Evolutionary conservation across 1,140 invertebrate species (phyloP).

Genomic region (Drosophila biarmipes): DNA sequence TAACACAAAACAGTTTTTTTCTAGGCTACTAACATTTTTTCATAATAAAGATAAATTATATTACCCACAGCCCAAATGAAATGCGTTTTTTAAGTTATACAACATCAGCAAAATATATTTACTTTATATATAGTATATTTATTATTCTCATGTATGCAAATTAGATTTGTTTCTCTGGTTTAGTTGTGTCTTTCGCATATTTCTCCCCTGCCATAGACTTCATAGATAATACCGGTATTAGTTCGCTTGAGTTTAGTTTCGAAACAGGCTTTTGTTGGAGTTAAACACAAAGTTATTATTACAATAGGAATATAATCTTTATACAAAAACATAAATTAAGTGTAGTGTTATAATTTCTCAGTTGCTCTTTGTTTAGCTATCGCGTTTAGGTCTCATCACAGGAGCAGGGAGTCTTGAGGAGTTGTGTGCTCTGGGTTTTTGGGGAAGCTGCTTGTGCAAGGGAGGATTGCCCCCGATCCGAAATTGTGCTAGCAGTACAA

Average conservation of each 20-base stretch:
- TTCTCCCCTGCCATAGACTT: conserved; percentile 45
- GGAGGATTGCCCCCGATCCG: conserved; percentile 11
- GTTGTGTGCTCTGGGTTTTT: neutral
- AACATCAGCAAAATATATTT: conserved; percentile 48
- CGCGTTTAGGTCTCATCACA: conserved; percentile 39
- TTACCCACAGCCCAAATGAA: neutral
- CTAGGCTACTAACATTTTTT: no score
- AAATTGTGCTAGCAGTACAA: conserved; percentile 55
- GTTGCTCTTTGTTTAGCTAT: conserved; percentile 24
- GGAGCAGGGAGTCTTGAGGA: conserved; percentile 34
- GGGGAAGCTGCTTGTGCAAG: conserved; percentile 12
- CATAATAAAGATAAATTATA: no score
- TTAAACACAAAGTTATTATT: conserved; percentile 44
- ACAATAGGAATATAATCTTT: conserved; percentile 36
- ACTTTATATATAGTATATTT: conserved; percentile 43
- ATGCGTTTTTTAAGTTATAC: conserved; percentile 7
- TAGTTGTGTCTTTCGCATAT: conserved; percentile 67
- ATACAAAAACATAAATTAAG: conserved; percentile 64
- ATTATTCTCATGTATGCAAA: conserved; percentile 60
- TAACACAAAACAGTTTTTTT: no score
- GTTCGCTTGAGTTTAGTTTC: conserved; percentile 69
- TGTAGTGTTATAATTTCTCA: conserved; percentile 38
- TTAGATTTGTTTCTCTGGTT: conserved; percentile 58
- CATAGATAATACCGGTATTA: conserved; percentile 63
- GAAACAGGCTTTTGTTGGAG: conserved; percentile 43